Evolutionary conservation across 2,888 invertebrate genomes (phyloP).

Genomic region (Oligia strigilis): DNA sequence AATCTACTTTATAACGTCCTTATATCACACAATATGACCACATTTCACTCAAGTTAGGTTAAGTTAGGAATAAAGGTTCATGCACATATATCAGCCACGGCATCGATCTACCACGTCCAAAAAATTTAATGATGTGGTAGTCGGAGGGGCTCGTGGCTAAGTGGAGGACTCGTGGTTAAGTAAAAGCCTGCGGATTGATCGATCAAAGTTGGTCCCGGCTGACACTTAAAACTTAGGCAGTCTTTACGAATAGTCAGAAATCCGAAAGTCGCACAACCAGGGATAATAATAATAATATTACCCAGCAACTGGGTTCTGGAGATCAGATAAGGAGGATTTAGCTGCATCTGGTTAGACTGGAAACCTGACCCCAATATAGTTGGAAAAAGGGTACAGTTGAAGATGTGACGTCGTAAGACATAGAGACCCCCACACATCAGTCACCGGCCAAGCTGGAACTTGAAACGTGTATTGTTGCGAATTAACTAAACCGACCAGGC

Average conservation of each 20-base stretch:
- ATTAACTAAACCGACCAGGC: no score
- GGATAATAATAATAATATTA: background rate
- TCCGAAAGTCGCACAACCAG: background rate
- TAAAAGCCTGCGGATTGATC: background rate
- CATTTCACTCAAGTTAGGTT: conserved; percentile 29
- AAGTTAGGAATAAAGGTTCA: conserved; percentile 7
- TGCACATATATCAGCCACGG: background rate
- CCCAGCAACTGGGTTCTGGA: background rate
- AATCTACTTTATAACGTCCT: conserved; percentile 46
- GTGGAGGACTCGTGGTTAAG: background rate
- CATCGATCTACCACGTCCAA: background rate
- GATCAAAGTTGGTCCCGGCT: background rate
- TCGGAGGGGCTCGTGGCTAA: background rate
- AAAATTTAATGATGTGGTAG: background rate
- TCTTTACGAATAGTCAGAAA: background rate
- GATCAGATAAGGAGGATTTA: background rate
- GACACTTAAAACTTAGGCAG: background rate
- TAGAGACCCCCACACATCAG: no score
- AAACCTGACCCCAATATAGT: background rate
- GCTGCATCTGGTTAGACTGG: background rate
- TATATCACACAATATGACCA: conserved; percentile 36
- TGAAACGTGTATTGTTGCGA: background rate
- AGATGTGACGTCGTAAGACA: background rate
- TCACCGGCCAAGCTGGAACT: background rate
- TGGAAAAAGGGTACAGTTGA: background rate